These are phyloP conservation scores for Dasyurus viverrinus DNA, from an alignment of 2,113 vertebrate genomes.

Conservation along the genomic window DNA sequence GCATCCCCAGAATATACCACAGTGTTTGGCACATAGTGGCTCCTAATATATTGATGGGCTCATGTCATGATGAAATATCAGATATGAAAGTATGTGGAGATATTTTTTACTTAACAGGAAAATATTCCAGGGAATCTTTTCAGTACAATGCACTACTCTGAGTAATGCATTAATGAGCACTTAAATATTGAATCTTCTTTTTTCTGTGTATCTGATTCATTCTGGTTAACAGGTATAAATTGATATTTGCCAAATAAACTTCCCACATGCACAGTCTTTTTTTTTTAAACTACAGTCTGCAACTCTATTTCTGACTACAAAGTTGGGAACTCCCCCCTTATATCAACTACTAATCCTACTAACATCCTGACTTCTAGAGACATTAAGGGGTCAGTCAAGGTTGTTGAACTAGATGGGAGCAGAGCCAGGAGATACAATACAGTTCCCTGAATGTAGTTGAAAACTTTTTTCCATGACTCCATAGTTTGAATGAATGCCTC, in stretches of 20 bases:
- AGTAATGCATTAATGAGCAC: not conserved
- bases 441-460: not conserved
- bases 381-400: not conserved
- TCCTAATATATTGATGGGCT: not conserved
- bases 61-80: not conserved
- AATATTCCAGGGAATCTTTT: not conserved
- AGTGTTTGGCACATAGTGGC: not conserved
- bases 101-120: not conserved
- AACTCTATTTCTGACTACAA: not conserved
- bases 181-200: not conserved
- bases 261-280: not conserved
- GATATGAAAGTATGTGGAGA: not conserved
- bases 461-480: not conserved
- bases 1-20: not conserved
- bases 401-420: not conserved
- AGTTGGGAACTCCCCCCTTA: not conserved
- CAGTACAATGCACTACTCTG: not conserved
- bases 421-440: not conserved
- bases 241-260: not conserved
- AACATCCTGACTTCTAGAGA: not conserved
- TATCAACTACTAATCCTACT: not conserved
- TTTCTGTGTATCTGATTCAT: not conserved
- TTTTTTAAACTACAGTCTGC: not conserved
- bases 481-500: not conserved
- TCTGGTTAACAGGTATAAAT: not conserved